Conservation (phyloP, 2,888 invertebrate genomes). For the Dolichopus griseipennis region DNA sequence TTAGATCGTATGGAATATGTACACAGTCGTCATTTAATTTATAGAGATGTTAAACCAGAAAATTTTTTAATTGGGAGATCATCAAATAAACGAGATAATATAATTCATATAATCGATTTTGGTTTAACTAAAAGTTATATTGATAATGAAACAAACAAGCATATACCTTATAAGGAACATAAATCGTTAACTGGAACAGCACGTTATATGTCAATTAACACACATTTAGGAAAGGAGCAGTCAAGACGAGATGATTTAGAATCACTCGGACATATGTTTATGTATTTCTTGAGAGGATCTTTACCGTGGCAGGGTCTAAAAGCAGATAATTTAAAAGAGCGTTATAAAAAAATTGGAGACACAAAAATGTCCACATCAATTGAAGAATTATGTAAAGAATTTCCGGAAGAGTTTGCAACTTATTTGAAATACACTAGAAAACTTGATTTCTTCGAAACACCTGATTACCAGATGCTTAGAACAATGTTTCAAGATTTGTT, state of each 20-base stretch:
- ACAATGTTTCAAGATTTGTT: constrained; percentile 90
- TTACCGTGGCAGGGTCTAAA: constrained; percentile 99
- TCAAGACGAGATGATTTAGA: constrained; percentile 98
- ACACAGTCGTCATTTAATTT: constrained; percentile 97
- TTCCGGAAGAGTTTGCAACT: constrained; percentile 94
- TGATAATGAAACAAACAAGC: constrained; percentile 99
- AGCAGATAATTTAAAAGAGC: constrained; percentile 97
- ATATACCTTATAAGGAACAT: constrained; percentile 99
- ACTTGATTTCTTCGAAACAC: constrained; percentile 99
- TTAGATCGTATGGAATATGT: constrained; percentile 99
- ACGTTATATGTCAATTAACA: constrained; percentile 99
- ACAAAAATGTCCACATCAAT: constrained; percentile 98
- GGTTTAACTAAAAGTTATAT: constrained; percentile 99
- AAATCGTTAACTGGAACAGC: constrained; percentile 99
- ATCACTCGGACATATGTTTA: constrained; percentile 99
- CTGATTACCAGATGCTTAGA: constrained; percentile 97
- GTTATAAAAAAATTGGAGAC: constrained; percentile 99
- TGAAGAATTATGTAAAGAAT: constrained; percentile 80
- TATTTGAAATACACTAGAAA: constrained; percentile 95
- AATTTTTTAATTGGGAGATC: constrained; percentile 98
- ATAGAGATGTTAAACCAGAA: constrained; percentile 98
- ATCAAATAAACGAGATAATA: constrained; percentile 94
- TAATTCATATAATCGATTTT: constrained; percentile 99
- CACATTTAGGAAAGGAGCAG: constrained; percentile 99
- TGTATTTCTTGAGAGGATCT: constrained; percentile 99